phyloP scores from a whole-genome alignment of 1,140 invertebrate species.

The Elysia chlorotica region DNA sequence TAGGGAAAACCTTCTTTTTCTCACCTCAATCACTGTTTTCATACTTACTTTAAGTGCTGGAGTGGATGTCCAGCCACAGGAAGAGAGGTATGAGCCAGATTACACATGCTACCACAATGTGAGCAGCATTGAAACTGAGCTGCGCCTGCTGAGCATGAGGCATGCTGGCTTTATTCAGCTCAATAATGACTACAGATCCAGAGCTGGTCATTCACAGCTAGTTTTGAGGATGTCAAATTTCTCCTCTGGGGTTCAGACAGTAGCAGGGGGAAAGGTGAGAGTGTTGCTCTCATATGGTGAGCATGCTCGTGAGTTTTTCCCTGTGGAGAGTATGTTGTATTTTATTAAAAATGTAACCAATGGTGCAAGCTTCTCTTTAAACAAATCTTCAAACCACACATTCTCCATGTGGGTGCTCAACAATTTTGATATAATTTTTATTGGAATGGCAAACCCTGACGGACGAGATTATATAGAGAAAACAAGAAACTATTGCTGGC shows the following conservation, averaged over 20 bases:
- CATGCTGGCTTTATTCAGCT: slow-evolving; percentile 40
- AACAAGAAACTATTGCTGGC: slow-evolving; percentile 55
- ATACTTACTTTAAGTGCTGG: too few relatives aligned
- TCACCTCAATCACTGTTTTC: too few relatives aligned
- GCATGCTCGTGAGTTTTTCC: slow-evolving; percentile 59
- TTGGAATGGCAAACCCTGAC: slow-evolving; percentile 56
- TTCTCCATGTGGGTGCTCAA: slow-evolving; percentile 37
- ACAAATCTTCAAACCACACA: slow-evolving; percentile 13
- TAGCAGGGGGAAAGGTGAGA: slow-evolving; percentile 32
- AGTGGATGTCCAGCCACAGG: slow-evolving; percentile 52
- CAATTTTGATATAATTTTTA: slow-evolving; percentile 49
- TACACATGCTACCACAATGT: slow-evolving; percentile 54
- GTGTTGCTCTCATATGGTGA: slow-evolving; percentile 57
- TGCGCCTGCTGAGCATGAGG: slow-evolving; percentile 30
- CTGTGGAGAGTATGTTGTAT: slow-evolving; percentile 50
- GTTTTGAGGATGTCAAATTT: slow-evolving; percentile 51
- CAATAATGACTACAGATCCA: slow-evolving; percentile 35
- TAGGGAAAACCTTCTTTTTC: too few relatives aligned
- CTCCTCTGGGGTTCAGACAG: slow-evolving; percentile 15
- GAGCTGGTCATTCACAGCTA: slow-evolving; percentile 36
- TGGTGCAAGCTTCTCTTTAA: slow-evolving; percentile 24
- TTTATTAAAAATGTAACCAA: slow-evolving; percentile 44
- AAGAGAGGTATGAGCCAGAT: slow-evolving; percentile 49
- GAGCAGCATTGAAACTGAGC: slow-evolving; percentile 26
- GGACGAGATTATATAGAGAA: slow-evolving; percentile 47